Evolutionary conservation across 2,888 invertebrate species (phyloP), one percentile per base, ranked within the genome.

Genomic region (Nasonovia ribisnigri): DNA sequence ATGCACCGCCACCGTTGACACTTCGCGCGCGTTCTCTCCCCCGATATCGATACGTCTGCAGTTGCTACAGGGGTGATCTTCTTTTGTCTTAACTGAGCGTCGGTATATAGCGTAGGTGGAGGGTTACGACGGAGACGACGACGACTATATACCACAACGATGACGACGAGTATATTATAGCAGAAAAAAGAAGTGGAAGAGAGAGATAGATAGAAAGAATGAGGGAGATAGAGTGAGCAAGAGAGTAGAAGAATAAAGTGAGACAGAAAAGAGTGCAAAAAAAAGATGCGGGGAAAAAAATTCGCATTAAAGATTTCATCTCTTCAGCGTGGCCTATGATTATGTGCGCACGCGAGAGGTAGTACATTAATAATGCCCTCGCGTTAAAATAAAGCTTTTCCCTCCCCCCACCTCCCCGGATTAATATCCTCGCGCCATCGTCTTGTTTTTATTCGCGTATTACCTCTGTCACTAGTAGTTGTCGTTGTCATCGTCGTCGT

Each of bases 281-380:
- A 89, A 92, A 90, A 89, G 54, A 77, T 84, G 93, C 10, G 54
- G 57, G 86, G 48, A 90, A 93, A 93, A 93, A 90, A 90, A 93
- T 93, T 93, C 93, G 93, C 90, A 90, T 93, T 90, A 93, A 93
- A 93, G 93, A 93, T 93, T 90, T 93, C 93, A 90, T 93, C 90
- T 89, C 57, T 89, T 93, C 93, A 84, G 42, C 86, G 90, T 90
- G 93, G 90, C 90, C 93, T 93, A 90, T 86, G 93, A 93, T 93
- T 90, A 84, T 86, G 93, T 90, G 89, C 89, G 84, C n/a, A 26
- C 89, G 86, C 48, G 93, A 84, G 89, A 57, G 54, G 84, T 60
- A 46, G 87, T 88, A 88, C 84, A 93, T 93, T 93, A 93, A 93
- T 93, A 93, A 93, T 93, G 93, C 90, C 51, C 60, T 93, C 90